These are phyloP conservation scores for Drosophila mayaguana DNA, from an alignment of 2,888 invertebrate genomes.

Conservation along the genomic window DNA sequence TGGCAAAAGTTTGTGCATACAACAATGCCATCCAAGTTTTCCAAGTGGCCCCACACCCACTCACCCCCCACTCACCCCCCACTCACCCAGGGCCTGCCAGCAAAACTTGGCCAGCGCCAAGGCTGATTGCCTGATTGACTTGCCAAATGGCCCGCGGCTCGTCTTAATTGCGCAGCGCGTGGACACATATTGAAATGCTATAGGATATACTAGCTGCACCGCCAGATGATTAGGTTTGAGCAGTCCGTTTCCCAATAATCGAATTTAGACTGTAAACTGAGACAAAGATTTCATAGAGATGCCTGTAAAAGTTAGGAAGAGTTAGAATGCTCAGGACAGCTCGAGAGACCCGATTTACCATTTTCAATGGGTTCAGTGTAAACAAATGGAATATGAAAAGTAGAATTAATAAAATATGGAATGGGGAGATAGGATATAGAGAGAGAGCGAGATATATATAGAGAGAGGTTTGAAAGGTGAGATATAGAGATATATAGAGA, in stretches of 20 bases:
- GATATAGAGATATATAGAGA: too few species aligned
- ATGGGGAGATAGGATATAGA: too few species aligned
- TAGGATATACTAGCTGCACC: too few species aligned
- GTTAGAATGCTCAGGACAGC: too few species aligned
- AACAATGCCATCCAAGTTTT: slow-evolving; percentile 55
- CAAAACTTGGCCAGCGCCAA: slow-evolving; percentile 31
- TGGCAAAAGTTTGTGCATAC: slow-evolving; percentile 46
- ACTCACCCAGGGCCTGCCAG: not conserved
- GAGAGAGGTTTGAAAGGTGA: too few species aligned
- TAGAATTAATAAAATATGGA: too few species aligned
- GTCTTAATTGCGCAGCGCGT: slow-evolving; percentile 61
- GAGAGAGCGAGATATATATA: too few species aligned
- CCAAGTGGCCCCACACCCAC: not conserved
- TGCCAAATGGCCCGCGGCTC: slow-evolving; percentile 60
- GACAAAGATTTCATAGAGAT: too few species aligned
- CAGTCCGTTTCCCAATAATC: not conserved
- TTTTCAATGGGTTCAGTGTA: too few species aligned
- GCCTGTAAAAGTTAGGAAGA: too few species aligned
- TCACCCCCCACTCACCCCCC: not conserved
- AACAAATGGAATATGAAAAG: too few species aligned
- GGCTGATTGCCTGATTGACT: slow-evolving; percentile 74
- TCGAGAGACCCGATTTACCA: too few species aligned
- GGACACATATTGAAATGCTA: slow-evolving; percentile 20
- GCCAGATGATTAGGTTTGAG: not conserved
- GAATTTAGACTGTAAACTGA: not conserved